phyloP scores from a whole-genome alignment of 1,140 invertebrate species.

The Triops cancriformis region DNA sequence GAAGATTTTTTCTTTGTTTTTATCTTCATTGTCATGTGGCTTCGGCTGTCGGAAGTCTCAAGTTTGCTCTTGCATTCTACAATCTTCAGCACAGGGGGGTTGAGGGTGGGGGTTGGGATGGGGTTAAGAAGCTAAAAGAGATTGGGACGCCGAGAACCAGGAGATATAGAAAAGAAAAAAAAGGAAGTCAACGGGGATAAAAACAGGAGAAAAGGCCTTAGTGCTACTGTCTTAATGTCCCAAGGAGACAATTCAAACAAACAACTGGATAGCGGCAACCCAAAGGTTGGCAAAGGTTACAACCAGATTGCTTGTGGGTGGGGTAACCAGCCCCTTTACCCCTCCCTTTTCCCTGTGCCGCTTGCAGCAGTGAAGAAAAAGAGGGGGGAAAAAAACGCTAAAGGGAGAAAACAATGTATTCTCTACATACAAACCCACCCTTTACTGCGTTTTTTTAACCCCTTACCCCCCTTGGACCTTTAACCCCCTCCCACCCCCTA shows the following conservation, averaged over 20 bases:
- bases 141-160: neutral
- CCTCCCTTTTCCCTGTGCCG: no score
- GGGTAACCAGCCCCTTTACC: neutral
- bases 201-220: neutral
- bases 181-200: neutral
- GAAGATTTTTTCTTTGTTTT: no score
- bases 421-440: no score
- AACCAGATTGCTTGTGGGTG: slow-evolving; percentile 11
- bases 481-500: neutral
- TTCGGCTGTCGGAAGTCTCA: neutral
- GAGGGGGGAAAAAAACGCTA: no score
- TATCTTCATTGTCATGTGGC: neutral
- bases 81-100: no score
- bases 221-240: slow-evolving; percentile 5
- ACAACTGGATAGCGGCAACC: slow-evolving; percentile 8
- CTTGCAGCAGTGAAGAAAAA: no score
- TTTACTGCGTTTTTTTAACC: no score
- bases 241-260: slow-evolving; percentile 6
- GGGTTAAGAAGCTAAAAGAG: no score
- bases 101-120: no score
- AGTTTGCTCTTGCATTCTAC: neutral
- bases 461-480: neutral
- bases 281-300: neutral
- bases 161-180: neutral
- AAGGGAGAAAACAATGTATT: no score